phyloP scores from a whole-genome alignment of 2,888 invertebrate species.

The Erpobdella octoculata region DNA sequence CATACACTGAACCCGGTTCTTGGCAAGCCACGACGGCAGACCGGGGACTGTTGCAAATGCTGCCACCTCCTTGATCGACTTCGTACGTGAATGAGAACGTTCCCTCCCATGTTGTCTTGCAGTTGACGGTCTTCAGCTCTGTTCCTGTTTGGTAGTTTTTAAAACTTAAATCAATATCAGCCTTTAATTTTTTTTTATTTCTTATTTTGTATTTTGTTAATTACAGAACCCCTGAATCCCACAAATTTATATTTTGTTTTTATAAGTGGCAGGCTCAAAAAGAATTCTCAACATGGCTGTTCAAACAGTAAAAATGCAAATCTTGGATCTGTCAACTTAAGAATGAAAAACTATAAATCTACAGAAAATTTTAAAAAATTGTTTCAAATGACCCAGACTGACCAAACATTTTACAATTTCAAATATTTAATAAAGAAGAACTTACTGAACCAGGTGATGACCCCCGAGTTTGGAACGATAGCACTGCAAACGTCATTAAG shows the following conservation, averaged over 20 bases:
- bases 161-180: too few species aligned
- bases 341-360: too few species aligned
- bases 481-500: conserved; percentile 16
- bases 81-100: conserved; percentile 50
- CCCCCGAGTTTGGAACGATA: conserved; percentile 27
- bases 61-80: conserved; percentile 46
- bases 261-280: not conserved
- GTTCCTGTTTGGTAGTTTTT: conserved; percentile 38
- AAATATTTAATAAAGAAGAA: too few species aligned
- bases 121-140: conserved; percentile 44
- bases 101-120: conserved; percentile 51
- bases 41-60: conserved; percentile 69
- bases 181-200: too few species aligned
- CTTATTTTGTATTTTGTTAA: too few species aligned
- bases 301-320: too few species aligned
- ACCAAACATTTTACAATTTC: too few species aligned
- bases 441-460: conserved; percentile 39
- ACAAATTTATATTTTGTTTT: not conserved
- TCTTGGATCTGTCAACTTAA: too few species aligned
- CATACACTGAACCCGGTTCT: conserved; percentile 88
- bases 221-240: too few species aligned
- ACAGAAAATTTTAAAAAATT: too few species aligned
- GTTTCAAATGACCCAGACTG: too few species aligned
- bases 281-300: too few species aligned
- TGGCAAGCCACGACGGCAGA: conserved; percentile 78